Evolutionary conservation across 2,888 invertebrate genomes (phyloP).

Genomic region (Hirtodrosophila confusa): DNA sequence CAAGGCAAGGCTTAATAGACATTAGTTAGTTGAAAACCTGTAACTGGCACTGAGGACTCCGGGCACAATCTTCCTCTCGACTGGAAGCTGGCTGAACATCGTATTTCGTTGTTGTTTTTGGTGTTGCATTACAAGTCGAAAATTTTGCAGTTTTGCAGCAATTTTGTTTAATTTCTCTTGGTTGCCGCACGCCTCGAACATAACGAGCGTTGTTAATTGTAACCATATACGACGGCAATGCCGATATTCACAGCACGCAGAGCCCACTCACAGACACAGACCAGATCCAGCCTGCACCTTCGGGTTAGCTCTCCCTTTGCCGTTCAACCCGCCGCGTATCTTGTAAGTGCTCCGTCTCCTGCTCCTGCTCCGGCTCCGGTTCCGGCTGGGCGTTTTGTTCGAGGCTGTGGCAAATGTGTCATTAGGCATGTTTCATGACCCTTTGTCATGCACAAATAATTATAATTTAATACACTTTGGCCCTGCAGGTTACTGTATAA

Average conservation of each 20-base stretch:
- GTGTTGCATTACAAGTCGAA: constrained; percentile 70
- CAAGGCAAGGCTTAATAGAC: constrained; percentile 48
- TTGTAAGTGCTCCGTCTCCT: constrained; percentile 15
- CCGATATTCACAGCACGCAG: constrained; percentile 48
- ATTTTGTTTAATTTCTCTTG: constrained; percentile 68
- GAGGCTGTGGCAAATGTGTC: constrained; percentile 82
- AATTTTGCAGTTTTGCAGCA: constrained; percentile 65
- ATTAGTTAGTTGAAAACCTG: constrained; percentile 56
- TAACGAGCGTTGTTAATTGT: constrained; percentile 76
- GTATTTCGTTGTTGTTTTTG: constrained; percentile 27
- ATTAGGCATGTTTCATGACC: constrained; percentile 82
- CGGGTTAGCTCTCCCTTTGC: constrained; percentile 7
- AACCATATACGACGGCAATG: constrained; percentile 52
- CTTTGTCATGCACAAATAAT: constrained; percentile 83
- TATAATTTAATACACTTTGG: constrained; percentile 82
- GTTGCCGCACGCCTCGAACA: constrained; percentile 64
- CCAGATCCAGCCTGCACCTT: constrained; percentile 6
- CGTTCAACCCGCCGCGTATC: neutral
- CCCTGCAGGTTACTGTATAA: constrained; percentile 44
- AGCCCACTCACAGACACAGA: constrained; percentile 11
- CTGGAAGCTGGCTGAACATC: constrained; percentile 3
- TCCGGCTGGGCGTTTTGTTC: constrained; percentile 59
- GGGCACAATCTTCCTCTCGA: constrained; percentile 1
- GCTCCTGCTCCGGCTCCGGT: constrained; percentile 1
- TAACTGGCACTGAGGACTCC: constrained; percentile 14